Base-by-base conservation (phyloP, 2,888 invertebrate species). In the Lucinisca nassula region DNA sequence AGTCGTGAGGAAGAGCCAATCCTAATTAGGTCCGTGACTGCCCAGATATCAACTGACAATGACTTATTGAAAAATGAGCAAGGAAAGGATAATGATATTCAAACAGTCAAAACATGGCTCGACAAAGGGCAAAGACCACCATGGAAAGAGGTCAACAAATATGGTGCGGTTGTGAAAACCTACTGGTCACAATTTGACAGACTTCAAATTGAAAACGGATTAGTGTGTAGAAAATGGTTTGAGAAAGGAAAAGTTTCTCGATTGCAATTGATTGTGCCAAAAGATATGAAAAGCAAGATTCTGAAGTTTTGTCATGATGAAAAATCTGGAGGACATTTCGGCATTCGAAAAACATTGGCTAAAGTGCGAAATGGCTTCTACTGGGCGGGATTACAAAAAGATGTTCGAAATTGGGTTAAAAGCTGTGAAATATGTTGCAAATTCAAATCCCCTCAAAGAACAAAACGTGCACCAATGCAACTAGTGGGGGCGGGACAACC, bases 401-500 rank as follows among this genome's bases (percentile, higher is more conserved):
- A 82, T 73, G 75, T 61, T 3, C 10, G 58, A 30, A 14, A 30
- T 12, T 74, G 61, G 40, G 32, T 75, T 1, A 12, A 40, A 21
- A 67, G 67, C 21, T 82, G 81, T 40, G 81, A 82, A 21, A 61
- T 8, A n/a, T 55, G 81, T 32, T 8, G 17, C 8, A 75, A 58
- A 58, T 3, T 45, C 3, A 82, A 75, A 45, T 21, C 27, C 12
- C 81, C 74, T 27, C 14, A 21, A 0, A 27, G 30, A 30, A 74
- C 58, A 1, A 38, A 35, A n/a, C 30, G 21, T 30, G 81, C 81
- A 24, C 75, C 81, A 10, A 82, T 82, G 75, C 74, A 82, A 40
- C 40, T 73, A n/a, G 58, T 75, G 17, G 14, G 32, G 10, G 49
- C 40, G n/a, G 81, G 81, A 30, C 27, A n/a, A 14, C 61, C 81